Conservation (phyloP, 2,888 invertebrate genomes). For the Sipunculus nudus region DNA sequence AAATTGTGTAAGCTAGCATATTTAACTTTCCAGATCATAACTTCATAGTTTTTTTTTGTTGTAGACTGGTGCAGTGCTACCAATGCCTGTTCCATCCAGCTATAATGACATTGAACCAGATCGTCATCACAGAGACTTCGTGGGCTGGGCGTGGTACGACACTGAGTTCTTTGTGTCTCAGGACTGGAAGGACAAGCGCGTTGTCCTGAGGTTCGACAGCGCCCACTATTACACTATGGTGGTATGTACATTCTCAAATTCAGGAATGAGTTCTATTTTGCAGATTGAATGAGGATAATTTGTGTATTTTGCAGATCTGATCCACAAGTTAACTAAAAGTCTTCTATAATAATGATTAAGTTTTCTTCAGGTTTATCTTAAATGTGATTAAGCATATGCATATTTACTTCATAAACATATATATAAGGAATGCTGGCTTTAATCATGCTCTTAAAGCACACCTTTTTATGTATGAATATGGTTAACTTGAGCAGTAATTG, state of each 20-base stretch:
- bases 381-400: no score
- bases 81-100: constrained; percentile 95
- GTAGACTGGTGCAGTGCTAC: constrained; percentile 72
- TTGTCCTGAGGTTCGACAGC: constrained; percentile 90
- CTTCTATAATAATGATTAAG: no score
- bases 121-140: constrained; percentile 82
- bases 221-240: constrained; percentile 91
- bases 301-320: no score
- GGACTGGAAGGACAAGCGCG: constrained; percentile 74
- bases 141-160: constrained; percentile 98
- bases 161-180: constrained; percentile 81
- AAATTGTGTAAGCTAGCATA: no score
- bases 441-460: no score
- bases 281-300: not conserved
- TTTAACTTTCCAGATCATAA: no score
- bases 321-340: no score
- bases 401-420: no score
- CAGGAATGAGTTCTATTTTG: not conserved
- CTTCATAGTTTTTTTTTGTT: constrained; percentile 16
- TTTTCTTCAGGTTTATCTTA: no score
- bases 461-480: no score
- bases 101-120: constrained; percentile 93
- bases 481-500: no score
- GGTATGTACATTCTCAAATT: constrained; percentile 54
- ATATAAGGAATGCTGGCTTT: no score